Evolutionary conservation across 2,888 invertebrate genomes (phyloP), one percentile per base, ranked within the genome.

Genomic region (Oscheius sp.): DNA sequence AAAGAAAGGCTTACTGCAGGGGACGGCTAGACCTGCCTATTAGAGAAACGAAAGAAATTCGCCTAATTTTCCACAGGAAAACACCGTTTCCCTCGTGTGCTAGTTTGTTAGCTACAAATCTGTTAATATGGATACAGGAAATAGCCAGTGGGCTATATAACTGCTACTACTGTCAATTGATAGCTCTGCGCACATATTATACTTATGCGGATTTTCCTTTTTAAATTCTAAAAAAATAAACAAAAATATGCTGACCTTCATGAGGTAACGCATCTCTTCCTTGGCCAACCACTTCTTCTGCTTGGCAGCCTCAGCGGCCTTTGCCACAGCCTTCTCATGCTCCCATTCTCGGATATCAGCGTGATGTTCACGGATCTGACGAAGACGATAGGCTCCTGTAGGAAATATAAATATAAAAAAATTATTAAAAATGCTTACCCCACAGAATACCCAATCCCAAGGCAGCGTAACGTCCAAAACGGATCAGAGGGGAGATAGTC

Each of bases 301-400:
- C 78, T 83, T 82, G 75, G 84, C 81, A 27, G 77, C 84, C 73
- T 87, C 86, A 59, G 82, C 78, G 49, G 85, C 84, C 71, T 81
- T 81, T 64, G 78, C 86, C 56, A 86, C 85, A 53, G 84, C 86
- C 84, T 85, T 84, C 80, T 87, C 87, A 80, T 86, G 86, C 64
- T 87, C 84, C 84, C 84, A 87, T 77, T 86, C 85, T 70, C 87
- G 81, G 72, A 87, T 83, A 61, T 87, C 86, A 69, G 87, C 86
- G 78, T 87, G 87, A 72, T 87, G 80, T 73, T 84, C 84, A 58
- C 83, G 81, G 74, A 87, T 84, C 66, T 80, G 81, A 46, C 81
- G 83, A 45, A 86, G 84, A 72, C 87, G 80, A 76, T 78, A 75
- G 63, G 78, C 79, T 77, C 83, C 83, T 83, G 58, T 23, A 79